A percentile compares a stretch with the other conserved stretches of the same genome.
These are phyloP conservation scores for Oscheius sp. DNA, from an alignment of 2,888 invertebrate species.

Conservation along the genomic window DNA sequence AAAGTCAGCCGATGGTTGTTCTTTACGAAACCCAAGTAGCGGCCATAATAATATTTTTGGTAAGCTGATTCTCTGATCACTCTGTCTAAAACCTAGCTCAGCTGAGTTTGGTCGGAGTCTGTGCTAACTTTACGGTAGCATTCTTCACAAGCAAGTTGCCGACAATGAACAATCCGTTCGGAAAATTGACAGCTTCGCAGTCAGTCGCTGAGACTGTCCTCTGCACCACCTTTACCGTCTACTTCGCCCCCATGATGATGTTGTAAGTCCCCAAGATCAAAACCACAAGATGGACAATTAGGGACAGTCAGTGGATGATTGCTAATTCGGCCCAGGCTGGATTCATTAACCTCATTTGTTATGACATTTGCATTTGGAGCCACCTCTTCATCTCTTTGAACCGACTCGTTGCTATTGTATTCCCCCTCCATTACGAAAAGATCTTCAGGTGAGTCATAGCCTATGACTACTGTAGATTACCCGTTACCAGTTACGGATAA, in stretches of 20 bases:
- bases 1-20: conserved; percentile 9
- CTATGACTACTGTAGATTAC: not conserved
- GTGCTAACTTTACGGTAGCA: conserved; percentile 9
- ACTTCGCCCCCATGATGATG: conserved; percentile 31
- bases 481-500: not conserved
- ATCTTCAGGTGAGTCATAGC: conserved; percentile 23
- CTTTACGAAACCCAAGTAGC: conserved; percentile 17
- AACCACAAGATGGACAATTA: not conserved
- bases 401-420: conserved; percentile 29
- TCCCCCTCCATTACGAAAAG: conserved; percentile 26
- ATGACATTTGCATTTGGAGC: conserved; percentile 37
- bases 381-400: conserved; percentile 37
- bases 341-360: conserved; percentile 22
- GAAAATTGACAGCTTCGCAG: conserved; percentile 16
- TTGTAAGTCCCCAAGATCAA: not conserved
- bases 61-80: not conserved
- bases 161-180: conserved; percentile 25
- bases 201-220: conserved; percentile 26
- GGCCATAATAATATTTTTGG: conserved; percentile 5
- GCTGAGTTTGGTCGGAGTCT: not conserved
- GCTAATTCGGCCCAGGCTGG: conserved; percentile 24
- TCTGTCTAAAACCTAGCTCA: not conserved
- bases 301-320: conserved; percentile 27
- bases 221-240: conserved; percentile 11
- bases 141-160: conserved; percentile 9